Evolutionary conservation across 1,140 invertebrate species (phyloP), one percentile per base, ranked within the genome.

Genomic region (Pygmarrhopalites habei): DNA sequence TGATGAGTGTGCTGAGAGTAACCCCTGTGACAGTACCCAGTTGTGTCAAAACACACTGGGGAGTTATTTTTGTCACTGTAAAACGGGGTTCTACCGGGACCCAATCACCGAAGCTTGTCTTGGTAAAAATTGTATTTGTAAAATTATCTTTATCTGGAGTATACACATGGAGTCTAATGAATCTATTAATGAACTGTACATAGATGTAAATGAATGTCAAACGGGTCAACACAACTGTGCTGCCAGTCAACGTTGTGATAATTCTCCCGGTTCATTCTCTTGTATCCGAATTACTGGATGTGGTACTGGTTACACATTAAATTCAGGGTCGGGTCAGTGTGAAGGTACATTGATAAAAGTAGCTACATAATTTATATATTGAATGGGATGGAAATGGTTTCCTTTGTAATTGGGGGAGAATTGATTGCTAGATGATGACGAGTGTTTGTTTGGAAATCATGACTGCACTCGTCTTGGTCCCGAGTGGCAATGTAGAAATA

Each of bases 391-490:
- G n/a, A n/a, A n/a, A n/a, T n/a, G n/a, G n/a, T n/a, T n/a, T n/a
- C n/a, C n/a, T n/a, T n/a, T n/a, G n/a, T n/a, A n/a, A n/a, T n/a
- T n/a, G n/a, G n/a, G n/a, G n/a, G n/a, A n/a, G n/a, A n/a, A n/a
- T n/a, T n/a, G n/a, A n/a, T n/a, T n/a, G n/a, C n/a, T n/a, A 90
- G 95, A 98, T 75, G 87, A 96, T 69, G 88, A 98, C 75, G 95
- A 98, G 76, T 99, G 95, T 73, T 67, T 75, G 0, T 77, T 90
- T 1, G 85, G 85, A 4, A 88, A 83, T 0, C 85, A 97, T 73
- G 87, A 89, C 71, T 98, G 95, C 73, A 58, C 72, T 29, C 62
- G 71, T 43, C 77, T 82, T 2, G 83, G 84, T 0, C 72, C 79
- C 0, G 85, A 84, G 3, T 95, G 88, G 72, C 77, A 82, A 1